Conservation (phyloP, 2,888 invertebrate species). For the Polydrusus pterygomalis region DNA sequence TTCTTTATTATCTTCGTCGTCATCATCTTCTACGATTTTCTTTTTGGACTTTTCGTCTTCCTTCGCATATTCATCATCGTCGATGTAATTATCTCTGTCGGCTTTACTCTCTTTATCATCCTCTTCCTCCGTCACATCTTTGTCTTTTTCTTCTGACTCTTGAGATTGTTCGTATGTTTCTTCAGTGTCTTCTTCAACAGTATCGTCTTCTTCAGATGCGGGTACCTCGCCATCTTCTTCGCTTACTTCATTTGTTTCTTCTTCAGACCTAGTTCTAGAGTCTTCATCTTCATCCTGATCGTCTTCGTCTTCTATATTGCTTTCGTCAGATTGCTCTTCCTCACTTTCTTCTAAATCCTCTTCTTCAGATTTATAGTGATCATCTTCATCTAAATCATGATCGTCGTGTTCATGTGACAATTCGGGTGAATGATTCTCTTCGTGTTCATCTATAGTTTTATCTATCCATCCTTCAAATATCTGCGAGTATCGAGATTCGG, state of each 20-base stretch:
- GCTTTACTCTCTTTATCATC: slow-evolving; percentile 59
- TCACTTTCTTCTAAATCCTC: slow-evolving; percentile 60
- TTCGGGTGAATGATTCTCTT: slow-evolving; percentile 68
- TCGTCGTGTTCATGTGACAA: slow-evolving; percentile 65
- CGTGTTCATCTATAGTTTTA: slow-evolving; percentile 72
- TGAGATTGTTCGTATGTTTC: slow-evolving; percentile 65
- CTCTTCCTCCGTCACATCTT: slow-evolving; percentile 65
- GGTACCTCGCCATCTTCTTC: slow-evolving; percentile 64
- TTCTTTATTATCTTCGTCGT: slow-evolving; percentile 56
- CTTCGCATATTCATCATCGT: slow-evolving; percentile 49
- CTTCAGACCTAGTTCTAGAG: slow-evolving; percentile 64
- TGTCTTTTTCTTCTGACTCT: slow-evolving; percentile 63
- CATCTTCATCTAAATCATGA: slow-evolving; percentile 61
- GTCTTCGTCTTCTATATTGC: slow-evolving; percentile 49
- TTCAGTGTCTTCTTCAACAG: slow-evolving; percentile 63
- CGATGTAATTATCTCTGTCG: slow-evolving; percentile 53
- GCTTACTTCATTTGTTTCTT: slow-evolving; percentile 66
- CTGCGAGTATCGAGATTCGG: slow-evolving; percentile 82
- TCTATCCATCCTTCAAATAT: slow-evolving; percentile 88
- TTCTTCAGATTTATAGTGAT: slow-evolving; percentile 57
- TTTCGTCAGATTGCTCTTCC: slow-evolving; percentile 60
- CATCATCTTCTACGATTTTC: slow-evolving; percentile 51
- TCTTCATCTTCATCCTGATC: slow-evolving; percentile 64
- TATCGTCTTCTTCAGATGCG: slow-evolving; percentile 66
- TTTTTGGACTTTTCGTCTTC: slow-evolving; percentile 37